phyloP scores from a whole-genome alignment of 2,797 vertebrate species.

The Loriculus beryllinus region DNA sequence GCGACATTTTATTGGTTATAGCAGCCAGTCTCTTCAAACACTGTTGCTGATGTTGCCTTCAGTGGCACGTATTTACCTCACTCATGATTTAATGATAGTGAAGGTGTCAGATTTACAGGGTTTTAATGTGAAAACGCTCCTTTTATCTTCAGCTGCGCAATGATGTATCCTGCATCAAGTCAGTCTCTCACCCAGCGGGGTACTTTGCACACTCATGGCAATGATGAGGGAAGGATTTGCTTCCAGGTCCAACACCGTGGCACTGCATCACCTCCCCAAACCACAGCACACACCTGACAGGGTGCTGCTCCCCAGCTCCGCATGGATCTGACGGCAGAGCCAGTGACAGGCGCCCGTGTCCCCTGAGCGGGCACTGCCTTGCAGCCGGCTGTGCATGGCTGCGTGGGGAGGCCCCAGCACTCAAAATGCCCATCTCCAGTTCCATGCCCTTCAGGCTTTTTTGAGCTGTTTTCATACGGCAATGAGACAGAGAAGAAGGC shows the following conservation, averaged over 20 bases:
- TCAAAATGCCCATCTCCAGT: accelerated
- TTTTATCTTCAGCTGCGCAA: neutral
- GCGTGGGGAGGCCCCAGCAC: accelerated
- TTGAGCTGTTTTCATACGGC: neutral
- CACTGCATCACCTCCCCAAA: neutral
- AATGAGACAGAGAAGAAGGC: neutral
- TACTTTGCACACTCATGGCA: accelerated
- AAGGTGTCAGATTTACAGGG: neutral
- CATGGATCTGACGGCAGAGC: accelerated
- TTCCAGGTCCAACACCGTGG: neutral
- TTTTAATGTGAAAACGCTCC: neutral
- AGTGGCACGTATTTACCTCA: neutral
- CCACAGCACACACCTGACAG: accelerated
- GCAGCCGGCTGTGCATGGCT: accelerated
- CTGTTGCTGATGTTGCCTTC: neutral
- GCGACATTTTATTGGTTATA: neutral
- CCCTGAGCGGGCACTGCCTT: accelerated
- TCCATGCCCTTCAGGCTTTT: neutral
- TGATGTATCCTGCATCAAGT: neutral
- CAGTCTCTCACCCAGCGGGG: neutral
- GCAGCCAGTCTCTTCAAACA: neutral
- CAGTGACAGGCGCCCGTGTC: accelerated
- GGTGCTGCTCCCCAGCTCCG: neutral
- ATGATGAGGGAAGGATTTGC: accelerated
- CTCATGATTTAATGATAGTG: neutral